A percentile compares a stretch with the other conserved stretches of the same genome.
These are phyloP conservation scores for Sitta europaea DNA, from an alignment of 2,113 vertebrate genomes.

Conservation along the genomic window DNA sequence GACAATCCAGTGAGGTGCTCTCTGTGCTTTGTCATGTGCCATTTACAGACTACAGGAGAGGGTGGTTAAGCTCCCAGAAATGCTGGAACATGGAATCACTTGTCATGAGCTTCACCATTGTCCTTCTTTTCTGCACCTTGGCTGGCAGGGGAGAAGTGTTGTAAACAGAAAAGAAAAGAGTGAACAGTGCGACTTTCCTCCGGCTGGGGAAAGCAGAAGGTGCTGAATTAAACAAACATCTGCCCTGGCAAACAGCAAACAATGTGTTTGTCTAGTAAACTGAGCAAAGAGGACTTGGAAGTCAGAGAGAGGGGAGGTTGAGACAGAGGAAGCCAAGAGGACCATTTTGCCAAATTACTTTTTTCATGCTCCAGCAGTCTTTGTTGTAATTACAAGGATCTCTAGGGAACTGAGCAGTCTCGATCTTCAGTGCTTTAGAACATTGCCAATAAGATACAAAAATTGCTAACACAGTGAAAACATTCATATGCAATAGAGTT, in stretches of 20 bases:
- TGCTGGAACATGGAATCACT: neutral
- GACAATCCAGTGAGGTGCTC: neutral
- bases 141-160: neutral
- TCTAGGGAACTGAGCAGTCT: slow-evolving; percentile 25
- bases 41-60: neutral
- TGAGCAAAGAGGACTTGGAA: slow-evolving; percentile 52
- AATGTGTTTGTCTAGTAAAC: slow-evolving; percentile 52
- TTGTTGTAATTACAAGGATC: slow-evolving; percentile 21
- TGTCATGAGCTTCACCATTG: neutral
- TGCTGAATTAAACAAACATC: slow-evolving; percentile 55
- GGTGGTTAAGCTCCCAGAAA: neutral
- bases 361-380: slow-evolving; percentile 34
- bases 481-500: neutral
- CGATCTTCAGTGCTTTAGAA: slow-evolving; percentile 8
- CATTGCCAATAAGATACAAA: slow-evolving; percentile 10
- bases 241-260: slow-evolving; percentile 59
- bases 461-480: slow-evolving; percentile 15
- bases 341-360: slow-evolving; percentile 49
- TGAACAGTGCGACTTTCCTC: slow-evolving; percentile 13
- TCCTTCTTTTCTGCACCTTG: neutral
- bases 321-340: slow-evolving; percentile 33
- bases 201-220: slow-evolving; percentile 41
- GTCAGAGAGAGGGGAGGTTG: neutral
- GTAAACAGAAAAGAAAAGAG: slow-evolving; percentile 16
- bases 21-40: neutral